Conservation (phyloP, 2,888 invertebrate genomes). For the Polyommatus iphigenia region DNA sequence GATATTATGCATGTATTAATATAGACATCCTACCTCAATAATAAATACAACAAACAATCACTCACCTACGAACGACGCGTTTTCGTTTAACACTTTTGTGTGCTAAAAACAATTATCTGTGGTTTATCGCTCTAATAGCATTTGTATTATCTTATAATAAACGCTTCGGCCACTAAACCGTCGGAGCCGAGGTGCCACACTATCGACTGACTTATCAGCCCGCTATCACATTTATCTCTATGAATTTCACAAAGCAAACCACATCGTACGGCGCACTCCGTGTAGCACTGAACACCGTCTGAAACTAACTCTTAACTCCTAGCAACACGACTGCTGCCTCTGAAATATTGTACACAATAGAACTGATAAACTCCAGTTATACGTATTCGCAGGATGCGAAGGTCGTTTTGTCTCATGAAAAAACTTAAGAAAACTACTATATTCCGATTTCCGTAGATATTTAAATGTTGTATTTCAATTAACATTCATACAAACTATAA, state of each 20-base stretch:
- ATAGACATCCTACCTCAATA: neutral
- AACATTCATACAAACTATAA: neutral
- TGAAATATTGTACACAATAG: neutral
- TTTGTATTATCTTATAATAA: conserved; percentile 30
- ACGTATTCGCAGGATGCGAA: neutral
- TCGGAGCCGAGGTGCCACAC: conserved; percentile 12
- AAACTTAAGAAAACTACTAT: neutral
- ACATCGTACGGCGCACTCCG: neutral
- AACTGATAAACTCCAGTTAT: neutral
- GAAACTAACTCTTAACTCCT: neutral
- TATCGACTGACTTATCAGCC: conserved; percentile 28
- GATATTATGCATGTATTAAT: neutral
- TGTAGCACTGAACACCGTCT: neutral
- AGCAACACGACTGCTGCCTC: neutral
- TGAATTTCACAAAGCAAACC: conserved; percentile 24
- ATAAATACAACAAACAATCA: neutral
- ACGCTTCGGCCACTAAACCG: conserved; percentile 5
- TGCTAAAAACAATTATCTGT: conserved; percentile 23
- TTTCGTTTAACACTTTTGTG: conserved; percentile 7
- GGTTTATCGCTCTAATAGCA: conserved; percentile 28
- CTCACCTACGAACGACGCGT: neutral
- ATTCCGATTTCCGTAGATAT: neutral
- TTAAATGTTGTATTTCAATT: neutral
- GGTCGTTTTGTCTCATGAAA: neutral
- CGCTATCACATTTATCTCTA: conserved; percentile 27